Conservation (phyloP, 2,797 vertebrate genomes). For the Macropodus opercularis region DNA sequence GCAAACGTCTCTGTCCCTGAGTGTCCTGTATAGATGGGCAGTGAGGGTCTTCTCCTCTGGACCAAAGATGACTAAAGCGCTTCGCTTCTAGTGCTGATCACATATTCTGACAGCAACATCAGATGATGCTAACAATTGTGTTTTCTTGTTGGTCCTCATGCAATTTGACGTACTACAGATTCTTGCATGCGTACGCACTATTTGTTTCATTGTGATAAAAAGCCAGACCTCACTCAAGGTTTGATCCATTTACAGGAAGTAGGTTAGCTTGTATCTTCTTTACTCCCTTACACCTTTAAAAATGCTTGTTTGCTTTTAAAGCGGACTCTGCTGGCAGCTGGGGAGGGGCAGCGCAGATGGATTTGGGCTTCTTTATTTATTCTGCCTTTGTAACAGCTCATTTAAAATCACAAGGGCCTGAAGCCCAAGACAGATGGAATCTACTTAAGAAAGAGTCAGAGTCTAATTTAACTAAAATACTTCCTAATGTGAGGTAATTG, state of each 20-base stretch:
- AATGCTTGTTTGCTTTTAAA: constrained; percentile 78
- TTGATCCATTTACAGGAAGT: constrained; percentile 59
- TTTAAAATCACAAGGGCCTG: constrained; percentile 75
- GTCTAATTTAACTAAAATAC: constrained; percentile 70
- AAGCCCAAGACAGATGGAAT: constrained; percentile 69
- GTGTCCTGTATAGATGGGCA: too few relatives aligned
- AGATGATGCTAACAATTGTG: neutral
- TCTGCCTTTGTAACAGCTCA: constrained; percentile 75
- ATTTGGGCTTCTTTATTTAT: constrained; percentile 67
- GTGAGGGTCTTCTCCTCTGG: too few relatives aligned
- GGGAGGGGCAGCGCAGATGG: constrained; percentile 64
- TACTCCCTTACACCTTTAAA: constrained; percentile 72
- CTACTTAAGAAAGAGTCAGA: constrained; percentile 66
- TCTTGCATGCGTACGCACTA: constrained; percentile 21
- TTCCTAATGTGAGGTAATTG: constrained; percentile 63
- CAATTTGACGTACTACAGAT: constrained; percentile 24
- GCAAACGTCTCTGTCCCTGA: too few relatives aligned
- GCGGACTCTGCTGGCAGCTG: constrained; percentile 63
- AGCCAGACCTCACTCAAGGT: constrained; percentile 30
- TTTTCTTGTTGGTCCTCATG: constrained; percentile 25
- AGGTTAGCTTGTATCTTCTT: constrained; percentile 53
- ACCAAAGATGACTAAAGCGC: too few relatives aligned
- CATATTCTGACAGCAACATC: too few relatives aligned
- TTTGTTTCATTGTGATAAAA: constrained; percentile 68
- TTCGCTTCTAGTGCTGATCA: too few relatives aligned